These are phyloP conservation scores for Anoplopoma fimbria DNA, from an alignment of 2,113 vertebrate genomes.

Conservation along the genomic window DNA sequence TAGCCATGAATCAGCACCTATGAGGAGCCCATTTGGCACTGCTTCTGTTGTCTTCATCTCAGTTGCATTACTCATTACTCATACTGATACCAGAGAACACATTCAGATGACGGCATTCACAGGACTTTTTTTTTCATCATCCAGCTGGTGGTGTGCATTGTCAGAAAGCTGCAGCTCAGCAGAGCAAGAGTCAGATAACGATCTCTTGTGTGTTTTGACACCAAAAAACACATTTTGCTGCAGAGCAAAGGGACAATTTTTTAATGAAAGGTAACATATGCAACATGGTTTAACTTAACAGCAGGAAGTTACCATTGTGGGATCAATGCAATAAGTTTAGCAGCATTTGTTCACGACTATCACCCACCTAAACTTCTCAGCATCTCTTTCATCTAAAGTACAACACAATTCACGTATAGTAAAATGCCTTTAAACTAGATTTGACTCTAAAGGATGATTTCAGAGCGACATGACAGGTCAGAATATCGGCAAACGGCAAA, in stretches of 20 bases:
- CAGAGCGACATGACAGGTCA: slow-evolving; percentile 25
- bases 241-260: too few relatives aligned
- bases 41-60: slow-evolving; percentile 47
- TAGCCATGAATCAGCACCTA: slow-evolving; percentile 65
- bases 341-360: not conserved
- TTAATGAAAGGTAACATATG: not conserved
- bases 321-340: not conserved
- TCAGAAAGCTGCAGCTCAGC: not conserved
- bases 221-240: too few relatives aligned
- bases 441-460: slow-evolving; percentile 9
- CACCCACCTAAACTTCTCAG: not conserved
- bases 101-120: not conserved
- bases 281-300: not conserved
- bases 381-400: slow-evolving; percentile 3
- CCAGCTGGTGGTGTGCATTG: not conserved
- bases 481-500: slow-evolving; percentile 13
- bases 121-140: not conserved
- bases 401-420: not conserved
- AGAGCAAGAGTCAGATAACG: not conserved
- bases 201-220: too few relatives aligned
- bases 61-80: slow-evolving; percentile 22
- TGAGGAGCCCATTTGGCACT: slow-evolving; percentile 45
- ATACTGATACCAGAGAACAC: not conserved
- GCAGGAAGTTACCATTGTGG: not conserved
- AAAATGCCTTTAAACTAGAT: slow-evolving; percentile 36